phyloP scores from a whole-genome alignment of 2,888 invertebrate species.

The Heliconius sara region DNA sequence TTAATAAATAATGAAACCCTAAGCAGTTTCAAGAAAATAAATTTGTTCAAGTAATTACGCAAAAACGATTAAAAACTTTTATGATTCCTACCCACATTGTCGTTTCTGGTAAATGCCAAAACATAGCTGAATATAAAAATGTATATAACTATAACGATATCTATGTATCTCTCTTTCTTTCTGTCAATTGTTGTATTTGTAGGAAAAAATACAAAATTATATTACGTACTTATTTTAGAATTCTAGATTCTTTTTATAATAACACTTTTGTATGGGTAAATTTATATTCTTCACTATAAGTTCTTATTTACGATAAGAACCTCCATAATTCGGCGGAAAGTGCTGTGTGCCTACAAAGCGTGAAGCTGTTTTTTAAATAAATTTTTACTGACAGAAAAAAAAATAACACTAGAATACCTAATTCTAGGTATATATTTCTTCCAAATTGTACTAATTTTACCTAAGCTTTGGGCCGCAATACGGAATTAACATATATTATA shows the following conservation, averaged over 20 bases:
- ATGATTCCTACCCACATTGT: slow-evolving; percentile 8
- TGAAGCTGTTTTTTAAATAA: no score
- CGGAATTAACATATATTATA: slow-evolving; percentile 29
- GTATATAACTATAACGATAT: no score
- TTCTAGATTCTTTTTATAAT: no score
- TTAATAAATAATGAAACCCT: background rate
- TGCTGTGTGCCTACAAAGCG: no score
- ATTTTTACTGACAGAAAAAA: background rate
- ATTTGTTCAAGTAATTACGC: background rate
- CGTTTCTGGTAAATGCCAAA: background rate
- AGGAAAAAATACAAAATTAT: no score
- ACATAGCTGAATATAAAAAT: background rate
- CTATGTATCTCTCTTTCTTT: no score
- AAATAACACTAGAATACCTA: background rate
- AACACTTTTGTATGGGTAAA: no score
- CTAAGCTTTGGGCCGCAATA: background rate
- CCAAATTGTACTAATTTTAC: background rate
- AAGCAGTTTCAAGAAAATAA: background rate
- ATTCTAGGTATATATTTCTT: background rate
- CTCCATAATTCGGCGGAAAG: no score
- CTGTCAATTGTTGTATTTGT: no score
- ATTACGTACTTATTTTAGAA: no score
- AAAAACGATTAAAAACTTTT: slow-evolving; percentile 5
- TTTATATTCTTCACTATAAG: no score
- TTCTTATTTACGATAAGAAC: no score